Percentiles rank a stretch among this genome's conserved stretches.
Conservation (phyloP, 2,888 invertebrate genomes). For the Macrophya alboannulata region DNA sequence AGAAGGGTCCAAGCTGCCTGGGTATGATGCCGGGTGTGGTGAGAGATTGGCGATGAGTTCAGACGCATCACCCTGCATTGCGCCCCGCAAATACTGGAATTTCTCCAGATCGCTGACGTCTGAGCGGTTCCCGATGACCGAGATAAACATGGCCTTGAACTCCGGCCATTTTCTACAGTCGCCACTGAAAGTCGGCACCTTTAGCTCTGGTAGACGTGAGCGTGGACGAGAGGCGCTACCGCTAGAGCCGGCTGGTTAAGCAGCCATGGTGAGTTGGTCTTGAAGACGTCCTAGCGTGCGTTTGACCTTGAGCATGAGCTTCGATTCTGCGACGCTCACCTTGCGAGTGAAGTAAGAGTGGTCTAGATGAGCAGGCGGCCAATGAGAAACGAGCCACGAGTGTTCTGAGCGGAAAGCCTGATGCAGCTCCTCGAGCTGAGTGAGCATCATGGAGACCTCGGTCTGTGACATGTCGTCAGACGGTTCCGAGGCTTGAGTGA, state of each 20-base stretch:
- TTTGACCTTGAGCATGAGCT: conserved; percentile 15
- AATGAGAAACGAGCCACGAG: conserved; percentile 22
- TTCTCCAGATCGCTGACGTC: conserved; percentile 9
- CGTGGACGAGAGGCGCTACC: neutral
- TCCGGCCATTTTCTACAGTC: conserved; percentile 28
- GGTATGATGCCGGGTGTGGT: neutral
- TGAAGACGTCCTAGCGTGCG: conserved; percentile 20
- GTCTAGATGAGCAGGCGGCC: conserved; percentile 28
- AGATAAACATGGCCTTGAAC: conserved; percentile 36
- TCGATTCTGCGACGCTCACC: neutral
- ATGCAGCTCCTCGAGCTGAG: conserved; percentile 15
- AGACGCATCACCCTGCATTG: conserved; percentile 6
- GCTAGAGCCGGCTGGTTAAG: neutral
- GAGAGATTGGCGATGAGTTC: conserved; percentile 18
- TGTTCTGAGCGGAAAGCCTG: neutral
- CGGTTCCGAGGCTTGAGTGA: neutral
- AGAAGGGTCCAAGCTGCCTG: neutral
- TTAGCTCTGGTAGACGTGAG: neutral
- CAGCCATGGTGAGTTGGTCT: neutral
- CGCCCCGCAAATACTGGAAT: conserved; percentile 7
- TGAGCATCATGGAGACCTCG: conserved; percentile 13
- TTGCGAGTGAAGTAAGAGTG: conserved; percentile 22
- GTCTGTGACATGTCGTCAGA: neutral
- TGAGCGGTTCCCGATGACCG: conserved; percentile 19
- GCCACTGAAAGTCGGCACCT: conserved; percentile 18